Conservation (phyloP, 2,113 vertebrate species). For the Eonycteris spelaea region DNA sequence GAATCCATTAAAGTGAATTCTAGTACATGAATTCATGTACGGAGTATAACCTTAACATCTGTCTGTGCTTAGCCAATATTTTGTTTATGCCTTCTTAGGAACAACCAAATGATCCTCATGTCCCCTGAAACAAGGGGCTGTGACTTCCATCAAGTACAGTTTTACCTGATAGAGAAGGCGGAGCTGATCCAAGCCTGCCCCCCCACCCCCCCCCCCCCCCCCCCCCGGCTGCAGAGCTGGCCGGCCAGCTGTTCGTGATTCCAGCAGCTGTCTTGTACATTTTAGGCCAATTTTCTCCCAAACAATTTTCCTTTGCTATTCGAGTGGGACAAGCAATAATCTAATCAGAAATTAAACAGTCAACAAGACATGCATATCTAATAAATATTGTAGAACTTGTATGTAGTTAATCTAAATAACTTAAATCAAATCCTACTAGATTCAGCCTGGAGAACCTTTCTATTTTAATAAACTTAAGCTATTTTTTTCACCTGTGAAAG, state of each 20-base stretch:
- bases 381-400: neutral
- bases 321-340: neutral
- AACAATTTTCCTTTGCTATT: neutral
- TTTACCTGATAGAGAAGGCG: constrained; percentile 69
- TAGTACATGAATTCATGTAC: constrained; percentile 76
- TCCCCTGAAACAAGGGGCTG: constrained; percentile 73
- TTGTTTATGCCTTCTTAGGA: constrained; percentile 74
- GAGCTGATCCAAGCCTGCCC: neutral
- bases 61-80: constrained; percentile 72
- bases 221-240: constrained; percentile 25
- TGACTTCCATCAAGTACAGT: constrained; percentile 67
- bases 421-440: neutral
- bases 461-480: neutral
- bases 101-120: constrained; percentile 69
- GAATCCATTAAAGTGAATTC: constrained; percentile 74
- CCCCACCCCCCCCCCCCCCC: constrained; percentile 18
- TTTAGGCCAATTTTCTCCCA: constrained; percentile 7
- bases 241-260: neutral
- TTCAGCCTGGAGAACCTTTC: neutral
- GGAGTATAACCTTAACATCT: constrained; percentile 81
- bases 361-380: neutral
- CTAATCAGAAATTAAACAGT: neutral
- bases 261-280: constrained; percentile 27
- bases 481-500: neutral
- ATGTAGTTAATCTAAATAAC: neutral